Base-by-base conservation (phyloP, 2,797 vertebrate genomes). In the Odontamblyopus rebecca region DNA sequence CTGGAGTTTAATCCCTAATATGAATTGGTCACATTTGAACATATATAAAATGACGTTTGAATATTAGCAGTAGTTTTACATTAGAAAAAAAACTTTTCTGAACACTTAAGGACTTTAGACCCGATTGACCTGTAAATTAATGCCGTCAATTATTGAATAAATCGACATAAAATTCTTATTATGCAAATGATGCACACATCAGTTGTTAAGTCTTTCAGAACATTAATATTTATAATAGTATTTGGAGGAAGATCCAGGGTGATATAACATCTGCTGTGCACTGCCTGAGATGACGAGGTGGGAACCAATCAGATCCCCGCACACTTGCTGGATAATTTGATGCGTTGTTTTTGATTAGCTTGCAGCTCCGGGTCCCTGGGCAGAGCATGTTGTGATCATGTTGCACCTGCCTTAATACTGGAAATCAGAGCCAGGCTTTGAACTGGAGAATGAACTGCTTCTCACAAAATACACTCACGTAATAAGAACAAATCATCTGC, bases 381-480 rank as follows among this genome's bases (percentile, higher is more conserved):
- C 27, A n/a, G 38, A 53, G 53, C 15, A 1, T 56, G 51, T 9
- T 63, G 35, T 62, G 35, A 67, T 63, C 4, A 9, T 67, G 61
- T 67, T 62, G 63, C 62, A 71, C 54, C 53, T 67, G 67, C 54
- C 50, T 65, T 44, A 50, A 41, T 72, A 50, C 38, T 64, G 38
- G 30, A 74, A 70, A 77, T 66, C 59, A 29, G n/a, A 72, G 76
- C 54, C 29, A 44, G 62, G 32, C 77, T 80, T 75, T 78, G 68
- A 80, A 81, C 35, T 66, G 23, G 70, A 18, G 62, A 18, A 72
- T 30, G 29, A 74, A 69, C 8, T 6, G n/a, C 72, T 77, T 77
- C 76, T 79, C 53, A 71, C 61, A 70, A 59, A 79, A 77, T 67
- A 18, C 15, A 27, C 64, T 70, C 50, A 7, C 1, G 50, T 69